phyloP scores from a whole-genome alignment of 2,888 invertebrate genomes.

The Lasioglossum vierecki region DNA sequence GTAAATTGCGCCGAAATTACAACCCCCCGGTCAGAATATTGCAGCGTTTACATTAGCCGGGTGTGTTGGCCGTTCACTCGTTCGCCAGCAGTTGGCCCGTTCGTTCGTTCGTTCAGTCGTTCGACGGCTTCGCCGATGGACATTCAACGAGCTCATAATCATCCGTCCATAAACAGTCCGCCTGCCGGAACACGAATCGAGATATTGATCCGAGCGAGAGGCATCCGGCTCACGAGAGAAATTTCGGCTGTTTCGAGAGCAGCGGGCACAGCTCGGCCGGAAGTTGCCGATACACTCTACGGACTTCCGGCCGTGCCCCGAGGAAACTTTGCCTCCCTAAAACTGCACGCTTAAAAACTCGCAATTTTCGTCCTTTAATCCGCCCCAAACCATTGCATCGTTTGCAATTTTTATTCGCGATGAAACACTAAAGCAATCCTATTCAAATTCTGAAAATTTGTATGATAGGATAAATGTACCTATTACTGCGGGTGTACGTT shows the following conservation, averaged over 20 bases:
- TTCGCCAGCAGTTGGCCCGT: background rate
- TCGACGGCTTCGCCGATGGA: constrained; percentile 38
- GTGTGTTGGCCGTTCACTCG: constrained; percentile 9
- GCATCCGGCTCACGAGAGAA: constrained; percentile 61
- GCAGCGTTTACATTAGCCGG: constrained; percentile 37
- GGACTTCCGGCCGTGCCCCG: constrained; percentile 24
- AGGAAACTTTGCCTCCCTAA: background rate
- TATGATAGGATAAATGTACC: no score
- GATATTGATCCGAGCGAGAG: constrained; percentile 58
- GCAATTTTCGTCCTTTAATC: background rate
- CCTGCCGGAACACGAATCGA: constrained; percentile 48
- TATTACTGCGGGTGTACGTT: no score
- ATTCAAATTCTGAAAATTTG: no score
- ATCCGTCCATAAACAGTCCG: constrained; percentile 58
- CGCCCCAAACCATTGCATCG: background rate
- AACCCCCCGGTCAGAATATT: constrained; percentile 28
- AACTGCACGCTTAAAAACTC: background rate
- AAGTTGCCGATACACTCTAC: constrained; percentile 66
- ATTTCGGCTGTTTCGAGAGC: constrained; percentile 64
- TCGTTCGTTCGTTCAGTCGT: constrained; percentile 13
- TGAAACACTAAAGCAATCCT: background rate
- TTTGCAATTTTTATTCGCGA: background rate
- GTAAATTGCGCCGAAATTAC: constrained; percentile 39
- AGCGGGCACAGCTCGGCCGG: constrained; percentile 68
- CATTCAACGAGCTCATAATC: constrained; percentile 58